Base-by-base conservation (phyloP, 1,140 invertebrate species). In the Agrilus planipennis region DNA sequence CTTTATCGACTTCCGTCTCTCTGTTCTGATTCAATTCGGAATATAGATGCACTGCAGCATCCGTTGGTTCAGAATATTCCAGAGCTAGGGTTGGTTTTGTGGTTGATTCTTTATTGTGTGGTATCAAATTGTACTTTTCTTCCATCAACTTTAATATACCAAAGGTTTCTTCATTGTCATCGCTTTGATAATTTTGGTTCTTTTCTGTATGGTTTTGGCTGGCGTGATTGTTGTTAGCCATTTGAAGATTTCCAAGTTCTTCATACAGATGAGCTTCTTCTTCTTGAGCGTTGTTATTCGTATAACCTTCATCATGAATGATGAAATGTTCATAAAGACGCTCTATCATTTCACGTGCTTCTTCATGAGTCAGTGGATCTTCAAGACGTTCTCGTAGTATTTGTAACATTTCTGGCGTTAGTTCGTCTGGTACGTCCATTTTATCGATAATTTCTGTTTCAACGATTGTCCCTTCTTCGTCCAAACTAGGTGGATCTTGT, bases 241-340 rank as follows among this genome's bases (percentile, higher is more conserved):
- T 18, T 14, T 36, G 34, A 63, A 37, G 73, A 71, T 50, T 70
- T 57, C 25, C 77, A 53, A 63, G 42, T 51, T 63, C 61, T 45
- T 82, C 78, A 44, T 81, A 81, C 20, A 78, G 62, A 55, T 79
- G 76, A 28, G 77, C 76, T 27, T 76, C 71, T 5, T 65, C 64
- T 16, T 66, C 64, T 34, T 67, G 55, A 16, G 50, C 49, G 40
- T 72, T 71, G 45, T 77, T 76, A 20, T 71, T 71, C 47, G 77
- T 79, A 46, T 75, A 77, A 25, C 67, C 78, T 45, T 82, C 78
- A 52, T 81, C 76, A n/a, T n/a, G n/a, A 1, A 81, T 73, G 51
- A 83, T 81, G 31, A 84, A 83, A 17, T 81, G 65, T 56, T 84
- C 81, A 49, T 85, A 85, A 2, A 85, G 60, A 44, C 81, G 76